Conservation (phyloP, 2,888 invertebrate species). For the Hirtodrosophila cameraria region DNA sequence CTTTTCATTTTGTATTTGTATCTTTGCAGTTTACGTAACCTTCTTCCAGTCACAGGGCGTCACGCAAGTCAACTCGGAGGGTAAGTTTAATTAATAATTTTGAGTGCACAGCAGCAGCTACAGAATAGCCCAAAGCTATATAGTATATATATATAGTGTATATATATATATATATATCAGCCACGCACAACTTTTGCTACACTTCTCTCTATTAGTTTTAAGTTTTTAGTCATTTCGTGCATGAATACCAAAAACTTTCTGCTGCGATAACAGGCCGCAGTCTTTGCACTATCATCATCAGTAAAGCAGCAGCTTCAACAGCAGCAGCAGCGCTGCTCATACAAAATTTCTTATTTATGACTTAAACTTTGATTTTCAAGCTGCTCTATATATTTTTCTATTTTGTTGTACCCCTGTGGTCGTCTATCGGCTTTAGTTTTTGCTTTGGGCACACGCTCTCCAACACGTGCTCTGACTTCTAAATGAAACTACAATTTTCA, state of each 20-base stretch:
- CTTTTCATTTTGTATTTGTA: slow-evolving; percentile 28
- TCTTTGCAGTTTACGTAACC: slow-evolving; percentile 78
- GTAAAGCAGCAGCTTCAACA: slow-evolving; percentile 21
- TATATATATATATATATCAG: no score
- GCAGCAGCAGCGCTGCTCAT: no score
- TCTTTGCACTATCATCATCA: slow-evolving; percentile 66
- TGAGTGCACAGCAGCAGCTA: slow-evolving; percentile 46
- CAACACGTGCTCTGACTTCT: slow-evolving; percentile 47
- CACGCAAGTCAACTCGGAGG: slow-evolving; percentile 82
- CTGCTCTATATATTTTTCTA: slow-evolving; percentile 4
- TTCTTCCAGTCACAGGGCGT: slow-evolving; percentile 77
- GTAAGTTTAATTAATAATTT: slow-evolving; percentile 84
- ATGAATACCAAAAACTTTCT: slow-evolving; percentile 74
- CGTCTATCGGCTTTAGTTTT: slow-evolving; percentile 33
- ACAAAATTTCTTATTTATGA: slow-evolving; percentile 69
- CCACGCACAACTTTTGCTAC: slow-evolving; percentile 66
- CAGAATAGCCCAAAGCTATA: no score
- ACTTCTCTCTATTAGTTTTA: slow-evolving; percentile 76
- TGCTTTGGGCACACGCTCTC: slow-evolving; percentile 13
- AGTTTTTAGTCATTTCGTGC: slow-evolving; percentile 76
- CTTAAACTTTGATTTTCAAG: slow-evolving; percentile 68
- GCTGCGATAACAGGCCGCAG: slow-evolving; percentile 66
- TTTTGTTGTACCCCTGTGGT: not conserved
- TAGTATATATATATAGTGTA: no score
- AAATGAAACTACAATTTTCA: slow-evolving; percentile 21